Base-by-base conservation (phyloP, 1,140 invertebrate genomes). In the Macrocentrus cingulum region DNA sequence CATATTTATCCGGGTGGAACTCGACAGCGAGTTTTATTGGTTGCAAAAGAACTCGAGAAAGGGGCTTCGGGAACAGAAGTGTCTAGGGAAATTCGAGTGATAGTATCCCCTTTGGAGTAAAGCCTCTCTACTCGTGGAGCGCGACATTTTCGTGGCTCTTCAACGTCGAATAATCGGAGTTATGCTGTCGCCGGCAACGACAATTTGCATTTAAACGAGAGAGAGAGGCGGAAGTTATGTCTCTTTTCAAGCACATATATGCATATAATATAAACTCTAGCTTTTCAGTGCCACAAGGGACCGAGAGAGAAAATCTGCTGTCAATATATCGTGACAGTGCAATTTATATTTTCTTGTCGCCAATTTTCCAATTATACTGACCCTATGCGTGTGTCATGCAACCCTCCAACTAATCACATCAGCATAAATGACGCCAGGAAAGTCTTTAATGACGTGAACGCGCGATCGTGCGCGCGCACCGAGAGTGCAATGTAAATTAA, bases 181-280 rank as follows among this genome's bases (percentile, higher is more conserved):
- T 55, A 55, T 55, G 52, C 52, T 67, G 59, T 69, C 63, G 63
- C 51, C 51, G 54, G 62, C 69, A 64, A 67, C 63, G 63, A 61
- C 65, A 67, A 74, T 74, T 74, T 74, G 67, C 71, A 74, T 74
- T 66, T 68, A 72, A 71, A 72, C 69, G 65, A 73, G 66, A 62
- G 34, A 52, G 20, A 32, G n/a, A 32, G 13, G 13, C 13, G 13
- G 37, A 7, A 41, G 0, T 6, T 13, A 7, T 4, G 6, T 15
- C 1, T 15, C 6, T 15, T 15, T 41, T 11, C 18, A 11, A n/a
- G 7, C 37, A 41, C 11, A 7, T 11, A 34, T 34, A 34, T 7
- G 29, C 29, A n/a, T n/a, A 34, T 34, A 34, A 34, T n/a, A n/a
- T 8, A 41, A 7, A 41, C 13, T 16, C 6, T 2, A 19, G 2